Base-by-base conservation (phyloP, 2,113 vertebrate genomes). In the Prietella phreatophila region DNA sequence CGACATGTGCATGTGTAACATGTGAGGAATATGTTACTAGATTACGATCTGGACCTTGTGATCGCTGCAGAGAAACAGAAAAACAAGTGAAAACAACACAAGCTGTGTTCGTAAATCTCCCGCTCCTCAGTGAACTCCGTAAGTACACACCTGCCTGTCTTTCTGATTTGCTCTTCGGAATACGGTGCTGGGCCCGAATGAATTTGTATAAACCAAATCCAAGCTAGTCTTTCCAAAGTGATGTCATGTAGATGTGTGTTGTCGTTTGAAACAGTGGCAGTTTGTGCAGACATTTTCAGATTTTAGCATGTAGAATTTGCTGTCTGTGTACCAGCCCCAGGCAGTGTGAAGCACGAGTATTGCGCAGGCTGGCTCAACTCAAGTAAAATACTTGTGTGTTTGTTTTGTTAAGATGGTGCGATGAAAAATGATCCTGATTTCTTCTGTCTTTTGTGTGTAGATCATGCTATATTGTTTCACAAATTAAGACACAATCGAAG, bases 61-160 rank as follows among this genome's bases (percentile, higher is more conserved):
- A 97, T 91, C 96, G 94, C 55, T 99, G 97, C 93, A 93, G 95
- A 84, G 94, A 96, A 85, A 97, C 96, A 0, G 96, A 97, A 93
- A 97, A 97, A 82, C 96, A 96, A 30, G 95, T 97, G 95, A 95
- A 95, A 91, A 97, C 95, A 81, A 95, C 95, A 85, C 96, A 96
- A 86, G 94, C 93, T 36, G 96, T 97, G 84, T 97, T 96, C 93
- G 97, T 96, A 92, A 93, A 96, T 90, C 93, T 97, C 50, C 94
- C 92, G 56, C 95, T 97, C 55, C 94, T 99, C 73, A 93, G 94
- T 60, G 96, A 97, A 87, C 95, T 98, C 69, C 96, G 98, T 99
- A 91, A 97, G 98, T 96, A 73, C 53, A n/a, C 11, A 22, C 25
- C 4, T 10, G 1, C 36, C 17, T 17, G 17, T 30, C 36, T 71